These are phyloP conservation scores for Molossus alvarezi DNA, from an alignment of 2,797 vertebrate species.

Conservation along the genomic window DNA sequence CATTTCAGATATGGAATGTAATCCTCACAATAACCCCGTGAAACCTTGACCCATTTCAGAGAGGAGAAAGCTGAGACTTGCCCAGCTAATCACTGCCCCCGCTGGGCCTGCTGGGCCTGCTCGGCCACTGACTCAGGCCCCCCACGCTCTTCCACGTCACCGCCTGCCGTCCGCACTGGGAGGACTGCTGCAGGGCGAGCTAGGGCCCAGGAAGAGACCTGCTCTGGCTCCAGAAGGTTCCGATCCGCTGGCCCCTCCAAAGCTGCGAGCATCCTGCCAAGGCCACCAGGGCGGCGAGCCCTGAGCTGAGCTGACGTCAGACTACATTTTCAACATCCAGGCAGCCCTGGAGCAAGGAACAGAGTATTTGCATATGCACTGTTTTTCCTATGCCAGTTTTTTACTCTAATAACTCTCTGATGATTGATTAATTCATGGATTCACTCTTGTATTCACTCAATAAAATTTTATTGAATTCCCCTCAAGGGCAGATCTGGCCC, in stretches of 20 bases:
- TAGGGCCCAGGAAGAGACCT: neutral
- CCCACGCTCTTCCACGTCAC: neutral
- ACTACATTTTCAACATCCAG: neutral
- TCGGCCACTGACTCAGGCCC: too few relatives aligned
- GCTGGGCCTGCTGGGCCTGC: too few relatives aligned
- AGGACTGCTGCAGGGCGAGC: neutral
- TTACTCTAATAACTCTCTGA: neutral
- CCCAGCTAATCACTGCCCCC: neutral
- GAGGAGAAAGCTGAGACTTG: neutral
- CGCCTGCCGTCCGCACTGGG: neutral
- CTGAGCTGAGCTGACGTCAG: neutral
- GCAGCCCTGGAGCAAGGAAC: neutral
- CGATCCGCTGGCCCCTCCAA: neutral
- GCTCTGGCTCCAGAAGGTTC: neutral
- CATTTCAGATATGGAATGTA: neutral
- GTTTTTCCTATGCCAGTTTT: neutral
- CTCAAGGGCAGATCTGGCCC: neutral
- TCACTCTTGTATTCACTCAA: slow-evolving; percentile 22
- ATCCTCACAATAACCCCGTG: neutral
- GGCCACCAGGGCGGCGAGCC: neutral
- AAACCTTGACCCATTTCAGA: neutral
- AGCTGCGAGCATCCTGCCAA: neutral
- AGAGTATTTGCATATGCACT: rapidly evolving
- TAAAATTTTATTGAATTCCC: neutral
- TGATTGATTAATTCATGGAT: neutral